Evolutionary conservation across 2,113 vertebrate species (phyloP).

Genomic region (Pseudois nayaur): DNA sequence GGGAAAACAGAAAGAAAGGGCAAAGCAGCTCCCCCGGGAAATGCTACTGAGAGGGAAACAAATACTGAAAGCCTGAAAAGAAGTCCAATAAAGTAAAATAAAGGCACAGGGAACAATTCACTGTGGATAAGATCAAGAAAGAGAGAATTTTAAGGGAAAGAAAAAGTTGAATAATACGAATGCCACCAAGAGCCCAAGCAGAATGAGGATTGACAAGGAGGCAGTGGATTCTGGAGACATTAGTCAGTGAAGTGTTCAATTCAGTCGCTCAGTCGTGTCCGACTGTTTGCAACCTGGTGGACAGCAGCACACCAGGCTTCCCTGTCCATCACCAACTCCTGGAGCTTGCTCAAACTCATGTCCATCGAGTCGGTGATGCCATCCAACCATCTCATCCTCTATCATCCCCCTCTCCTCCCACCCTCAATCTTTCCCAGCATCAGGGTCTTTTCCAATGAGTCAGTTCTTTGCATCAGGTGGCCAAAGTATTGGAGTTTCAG

Average conservation of each 20-base stretch:
- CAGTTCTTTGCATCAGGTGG: not conserved
- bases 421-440: not conserved
- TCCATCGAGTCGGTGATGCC: not conserved
- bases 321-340: not conserved
- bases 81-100: not conserved
- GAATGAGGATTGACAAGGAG: not conserved
- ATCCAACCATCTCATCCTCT: not conserved
- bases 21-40: not conserved
- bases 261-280: not conserved
- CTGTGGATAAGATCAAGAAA: not conserved
- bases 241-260: not conserved
- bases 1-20: not conserved
- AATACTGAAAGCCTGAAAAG: not conserved
- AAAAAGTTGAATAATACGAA: not conserved
- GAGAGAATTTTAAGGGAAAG: not conserved
- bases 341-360: not conserved
- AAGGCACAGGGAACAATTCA: not conserved
- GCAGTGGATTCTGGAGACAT: not conserved
- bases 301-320: not conserved
- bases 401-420: not conserved
- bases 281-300: not conserved
- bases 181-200: not conserved
- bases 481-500: not conserved
- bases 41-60: not conserved
- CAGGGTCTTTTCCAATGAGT: not conserved